Conservation (phyloP, 2,888 invertebrate species). For the Synanthedon andrenaeformis region DNA sequence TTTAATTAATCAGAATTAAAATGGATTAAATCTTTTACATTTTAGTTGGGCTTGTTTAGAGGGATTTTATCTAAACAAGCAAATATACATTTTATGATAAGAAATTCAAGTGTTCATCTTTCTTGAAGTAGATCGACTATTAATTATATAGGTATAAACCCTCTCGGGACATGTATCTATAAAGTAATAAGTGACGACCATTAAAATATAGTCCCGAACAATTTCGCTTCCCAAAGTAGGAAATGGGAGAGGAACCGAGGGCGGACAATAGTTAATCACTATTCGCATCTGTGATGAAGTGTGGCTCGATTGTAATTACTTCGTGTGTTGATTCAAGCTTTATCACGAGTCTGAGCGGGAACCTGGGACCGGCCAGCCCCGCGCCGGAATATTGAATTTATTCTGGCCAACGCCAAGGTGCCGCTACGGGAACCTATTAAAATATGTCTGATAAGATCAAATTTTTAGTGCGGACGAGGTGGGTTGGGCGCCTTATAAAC, state of each 20-base stretch:
- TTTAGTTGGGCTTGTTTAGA: constrained; percentile 3
- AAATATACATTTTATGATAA: too few relatives aligned
- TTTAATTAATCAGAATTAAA: constrained; percentile 65
- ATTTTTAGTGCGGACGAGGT: constrained; percentile 59
- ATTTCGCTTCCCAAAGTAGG: constrained; percentile 29
- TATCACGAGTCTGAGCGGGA: constrained; percentile 44
- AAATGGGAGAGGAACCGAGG: constrained; percentile 32
- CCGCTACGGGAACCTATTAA: constrained; percentile 67
- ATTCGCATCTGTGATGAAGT: constrained; percentile 64
- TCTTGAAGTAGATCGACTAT: too few relatives aligned
- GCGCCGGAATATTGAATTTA: constrained; percentile 53
- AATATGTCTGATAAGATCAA: constrained; percentile 66
- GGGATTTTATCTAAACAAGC: background rate
- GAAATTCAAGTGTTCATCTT: too few relatives aligned
- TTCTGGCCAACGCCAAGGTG: constrained; percentile 47
- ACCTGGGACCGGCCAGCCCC: constrained; percentile 22
- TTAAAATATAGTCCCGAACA: constrained; percentile 31
- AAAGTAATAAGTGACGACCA: constrained; percentile 26
- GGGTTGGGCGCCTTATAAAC: constrained; percentile 57
- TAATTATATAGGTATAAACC: too few relatives aligned
- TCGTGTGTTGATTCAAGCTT: constrained; percentile 67
- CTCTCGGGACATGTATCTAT: too few relatives aligned
- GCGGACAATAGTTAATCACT: constrained; percentile 54
- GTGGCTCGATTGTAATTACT: constrained; percentile 63
- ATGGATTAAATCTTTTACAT: constrained; percentile 18